These are phyloP conservation scores for Drosophila athabasca DNA, from an alignment of 1,140 invertebrate genomes.

Conservation along the genomic window DNA sequence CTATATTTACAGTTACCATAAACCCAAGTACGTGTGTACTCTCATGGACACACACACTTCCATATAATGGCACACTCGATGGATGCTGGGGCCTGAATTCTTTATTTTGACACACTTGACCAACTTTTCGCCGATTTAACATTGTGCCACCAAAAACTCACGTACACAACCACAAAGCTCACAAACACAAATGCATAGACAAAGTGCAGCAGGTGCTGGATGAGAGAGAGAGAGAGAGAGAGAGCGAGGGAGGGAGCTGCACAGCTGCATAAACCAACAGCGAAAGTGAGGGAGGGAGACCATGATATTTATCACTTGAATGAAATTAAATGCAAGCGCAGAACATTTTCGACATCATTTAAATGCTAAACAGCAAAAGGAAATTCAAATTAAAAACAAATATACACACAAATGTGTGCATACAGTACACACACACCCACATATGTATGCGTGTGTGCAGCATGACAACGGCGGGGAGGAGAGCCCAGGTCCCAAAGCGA, in stretches of 20 bases:
- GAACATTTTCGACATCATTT: conserved; percentile 70
- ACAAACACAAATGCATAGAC: conserved; percentile 8
- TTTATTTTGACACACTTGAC: conserved; percentile 78
- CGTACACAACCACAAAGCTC: conserved; percentile 9
- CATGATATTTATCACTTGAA: conserved; percentile 66
- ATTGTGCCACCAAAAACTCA: conserved; percentile 38
- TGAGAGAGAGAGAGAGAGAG: background rate
- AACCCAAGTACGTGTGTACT: background rate
- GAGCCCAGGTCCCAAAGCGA: background rate
- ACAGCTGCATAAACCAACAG: background rate
- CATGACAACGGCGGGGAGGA: conserved; percentile 4
- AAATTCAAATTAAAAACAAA: conserved; percentile 75
- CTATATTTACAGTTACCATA: background rate
- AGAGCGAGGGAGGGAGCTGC: background rate
- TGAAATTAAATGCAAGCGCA: conserved; percentile 70
- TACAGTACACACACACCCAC: conserved; percentile 1
- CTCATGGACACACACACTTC: conserved; percentile 5
- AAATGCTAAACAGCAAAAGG: conserved; percentile 70
- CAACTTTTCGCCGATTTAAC: conserved; percentile 67
- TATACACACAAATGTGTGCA: conserved; percentile 37
- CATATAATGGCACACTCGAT: conserved; percentile 15
- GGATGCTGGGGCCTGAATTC: conserved; percentile 31
- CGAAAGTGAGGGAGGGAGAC: background rate
- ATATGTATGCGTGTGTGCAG: conserved; percentile 14
- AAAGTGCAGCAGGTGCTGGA: conserved; percentile 76